phyloP scores from a whole-genome alignment of 2,888 invertebrate genomes.

The Sussaba pulchella region DNA sequence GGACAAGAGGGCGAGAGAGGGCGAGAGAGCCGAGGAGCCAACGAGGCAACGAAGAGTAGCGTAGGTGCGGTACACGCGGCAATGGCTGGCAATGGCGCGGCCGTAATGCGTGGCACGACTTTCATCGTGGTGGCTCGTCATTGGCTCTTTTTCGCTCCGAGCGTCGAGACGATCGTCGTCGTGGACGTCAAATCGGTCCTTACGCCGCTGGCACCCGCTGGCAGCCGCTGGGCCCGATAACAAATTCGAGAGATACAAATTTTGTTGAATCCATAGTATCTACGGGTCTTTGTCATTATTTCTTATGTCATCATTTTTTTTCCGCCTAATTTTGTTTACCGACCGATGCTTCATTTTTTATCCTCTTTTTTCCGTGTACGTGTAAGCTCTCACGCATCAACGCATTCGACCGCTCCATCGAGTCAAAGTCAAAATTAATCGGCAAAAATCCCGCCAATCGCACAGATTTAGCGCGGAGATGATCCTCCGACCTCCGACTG shows the following conservation, averaged over 20 bases:
- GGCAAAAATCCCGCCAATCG: constrained; percentile 7
- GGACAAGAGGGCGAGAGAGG: background rate
- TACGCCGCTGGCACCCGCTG: background rate
- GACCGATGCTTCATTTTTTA: too few species aligned
- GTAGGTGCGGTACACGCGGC: constrained; percentile 23
- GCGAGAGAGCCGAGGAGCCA: constrained; percentile 54
- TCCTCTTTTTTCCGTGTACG: too few species aligned
- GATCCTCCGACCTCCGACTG: background rate
- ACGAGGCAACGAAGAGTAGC: constrained; percentile 53
- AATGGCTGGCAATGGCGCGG: constrained; percentile 54
- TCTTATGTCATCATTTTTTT: too few species aligned
- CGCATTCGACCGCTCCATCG: too few species aligned
- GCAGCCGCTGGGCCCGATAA: too few species aligned
- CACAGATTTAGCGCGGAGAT: too few species aligned
- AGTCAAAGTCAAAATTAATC: too few species aligned
- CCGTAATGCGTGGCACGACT: constrained; percentile 88
- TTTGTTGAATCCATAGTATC: too few species aligned
- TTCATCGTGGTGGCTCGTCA: constrained; percentile 88
- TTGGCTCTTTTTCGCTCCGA: constrained; percentile 84
- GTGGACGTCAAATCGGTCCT: constrained; percentile 18
- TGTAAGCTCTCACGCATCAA: too few species aligned
- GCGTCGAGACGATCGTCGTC: constrained; percentile 31
- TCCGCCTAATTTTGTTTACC: too few species aligned
- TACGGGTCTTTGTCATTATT: too few species aligned
- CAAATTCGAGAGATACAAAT: too few species aligned